phyloP scores from a whole-genome alignment of 2,113 vertebrate genomes.

The Proterorhinus semilunaris region DNA sequence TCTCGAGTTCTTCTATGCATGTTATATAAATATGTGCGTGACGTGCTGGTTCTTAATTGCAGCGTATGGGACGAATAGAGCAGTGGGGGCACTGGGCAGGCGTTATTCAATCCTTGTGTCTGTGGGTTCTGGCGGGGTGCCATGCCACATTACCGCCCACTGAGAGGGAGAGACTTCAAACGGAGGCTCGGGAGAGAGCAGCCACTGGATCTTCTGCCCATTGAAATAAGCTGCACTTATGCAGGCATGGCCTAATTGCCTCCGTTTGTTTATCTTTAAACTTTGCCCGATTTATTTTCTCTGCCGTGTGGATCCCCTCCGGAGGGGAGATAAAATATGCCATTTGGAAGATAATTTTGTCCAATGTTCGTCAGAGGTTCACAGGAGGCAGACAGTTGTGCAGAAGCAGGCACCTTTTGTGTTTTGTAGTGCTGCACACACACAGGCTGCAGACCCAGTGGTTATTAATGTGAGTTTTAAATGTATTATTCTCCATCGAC shows the following conservation, averaged over 20 bases:
- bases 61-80: slow-evolving; percentile 41
- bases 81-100: slow-evolving; percentile 45
- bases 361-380: slow-evolving; percentile 25
- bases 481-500: no score
- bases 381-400: slow-evolving; percentile 35
- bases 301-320: slow-evolving; percentile 30
- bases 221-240: slow-evolving; percentile 57
- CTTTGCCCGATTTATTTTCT: slow-evolving; percentile 41
- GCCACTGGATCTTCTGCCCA: slow-evolving; percentile 57
- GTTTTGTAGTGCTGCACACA: slow-evolving; percentile 7
- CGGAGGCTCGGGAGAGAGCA: slow-evolving; percentile 43
- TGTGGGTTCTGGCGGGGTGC: slow-evolving; percentile 58
- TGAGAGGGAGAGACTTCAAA: slow-evolving; percentile 60
- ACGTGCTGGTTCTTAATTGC: slow-evolving; percentile 36
- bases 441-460: not conserved
- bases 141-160: slow-evolving; percentile 60
- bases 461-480: not conserved
- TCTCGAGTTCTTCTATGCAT: slow-evolving; percentile 19
- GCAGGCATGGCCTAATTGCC: slow-evolving; percentile 53
- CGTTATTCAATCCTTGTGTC: slow-evolving; percentile 63
- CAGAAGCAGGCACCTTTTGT: slow-evolving; percentile 19
- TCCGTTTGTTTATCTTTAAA: slow-evolving; percentile 58
- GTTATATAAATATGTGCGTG: slow-evolving; percentile 19
- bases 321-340: slow-evolving; percentile 41
- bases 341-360: slow-evolving; percentile 40